Base-by-base conservation (phyloP, 2,797 vertebrate species). In the Chromis chromis region DNA sequence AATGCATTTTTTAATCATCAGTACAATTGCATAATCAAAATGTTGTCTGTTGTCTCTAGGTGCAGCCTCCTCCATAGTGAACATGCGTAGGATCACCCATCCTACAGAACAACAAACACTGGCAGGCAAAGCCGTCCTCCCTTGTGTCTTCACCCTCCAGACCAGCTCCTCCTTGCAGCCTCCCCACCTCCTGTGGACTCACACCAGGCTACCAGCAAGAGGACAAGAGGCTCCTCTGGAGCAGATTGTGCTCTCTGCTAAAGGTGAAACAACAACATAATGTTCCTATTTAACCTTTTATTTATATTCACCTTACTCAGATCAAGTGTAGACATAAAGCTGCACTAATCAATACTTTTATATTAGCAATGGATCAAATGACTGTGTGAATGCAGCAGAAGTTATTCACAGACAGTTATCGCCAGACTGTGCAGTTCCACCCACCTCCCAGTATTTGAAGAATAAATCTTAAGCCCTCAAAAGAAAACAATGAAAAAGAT, bases 151-250 rank as follows among this genome's bases (percentile, higher is more conserved):
- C 86, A 90, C 94, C 2, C 92, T 97, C 42, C 90, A 88, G 16
- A 82, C 78, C 82, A 65, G 82, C 1, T 70, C 88, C 53, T 72
- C 78, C 1, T 53, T 66, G 3, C 93, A 93, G 46, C 84, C 88
- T 0, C 94, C 95, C 0, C 95, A 94, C 2, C 86, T 99, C 84
- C 95, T 96, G 89, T 99, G 98, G 98, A 98, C 96, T 84, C 96
- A 87, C 31, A 90, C 94, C 72, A 82, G 61, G 31, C 78, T 21
- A 6, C 73, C 93, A 78, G 84, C 87, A 82, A 2, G 92, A 87
- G 21, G 62, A 33, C 0, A 81, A 21, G 93, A 92, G 2, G 86
- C 90, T 49, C 74, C 93, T 63, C 88, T 87, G 79, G 96, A 98
- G 68, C 46, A 91, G 66, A 89, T 94, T 27, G 93, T 98, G 58